Conservation (phyloP, 64 coral and sea anemone species). For the Dendronephthya gigantea region DNA sequence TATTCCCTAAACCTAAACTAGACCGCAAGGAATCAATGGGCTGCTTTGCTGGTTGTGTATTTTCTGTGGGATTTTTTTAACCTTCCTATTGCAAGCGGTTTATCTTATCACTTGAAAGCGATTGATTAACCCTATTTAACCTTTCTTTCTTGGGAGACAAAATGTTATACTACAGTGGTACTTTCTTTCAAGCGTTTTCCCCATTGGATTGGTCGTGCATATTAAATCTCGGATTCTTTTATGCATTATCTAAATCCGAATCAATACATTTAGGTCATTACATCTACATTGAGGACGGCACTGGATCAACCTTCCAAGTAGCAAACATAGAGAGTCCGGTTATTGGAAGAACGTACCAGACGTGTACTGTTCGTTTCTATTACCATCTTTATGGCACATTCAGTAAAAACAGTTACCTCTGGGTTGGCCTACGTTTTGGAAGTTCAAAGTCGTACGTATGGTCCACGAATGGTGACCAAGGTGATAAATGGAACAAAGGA, state of each 20-base stretch:
- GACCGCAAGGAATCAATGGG: background rate
- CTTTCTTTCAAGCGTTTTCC: too few species aligned
- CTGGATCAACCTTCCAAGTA: constrained; percentile 52
- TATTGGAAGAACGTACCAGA: constrained; percentile 60
- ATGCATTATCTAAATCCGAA: background rate
- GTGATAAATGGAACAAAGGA: constrained; percentile 13
- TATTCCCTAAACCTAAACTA: background rate
- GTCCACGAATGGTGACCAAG: background rate
- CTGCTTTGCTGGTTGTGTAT: too few species aligned
- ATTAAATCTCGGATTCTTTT: too few species aligned
- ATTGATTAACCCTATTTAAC: too few species aligned
- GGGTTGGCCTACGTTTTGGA: background rate
- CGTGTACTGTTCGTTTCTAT: constrained; percentile 60
- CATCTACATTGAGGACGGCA: constrained; percentile 74
- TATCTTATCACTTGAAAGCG: too few species aligned
- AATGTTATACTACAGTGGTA: too few species aligned
- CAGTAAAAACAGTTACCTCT: background rate
- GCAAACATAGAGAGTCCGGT: constrained; percentile 56
- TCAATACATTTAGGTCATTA: constrained; percentile 59
- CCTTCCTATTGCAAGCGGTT: too few species aligned
- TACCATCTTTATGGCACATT: constrained; percentile 63
- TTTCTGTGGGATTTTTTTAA: too few species aligned
- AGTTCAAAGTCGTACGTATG: background rate
- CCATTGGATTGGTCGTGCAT: too few species aligned
- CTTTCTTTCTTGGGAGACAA: too few species aligned